Evolutionary conservation across 2,888 invertebrate species (phyloP).

Genomic region (Amphipyra tragopoginis): DNA sequence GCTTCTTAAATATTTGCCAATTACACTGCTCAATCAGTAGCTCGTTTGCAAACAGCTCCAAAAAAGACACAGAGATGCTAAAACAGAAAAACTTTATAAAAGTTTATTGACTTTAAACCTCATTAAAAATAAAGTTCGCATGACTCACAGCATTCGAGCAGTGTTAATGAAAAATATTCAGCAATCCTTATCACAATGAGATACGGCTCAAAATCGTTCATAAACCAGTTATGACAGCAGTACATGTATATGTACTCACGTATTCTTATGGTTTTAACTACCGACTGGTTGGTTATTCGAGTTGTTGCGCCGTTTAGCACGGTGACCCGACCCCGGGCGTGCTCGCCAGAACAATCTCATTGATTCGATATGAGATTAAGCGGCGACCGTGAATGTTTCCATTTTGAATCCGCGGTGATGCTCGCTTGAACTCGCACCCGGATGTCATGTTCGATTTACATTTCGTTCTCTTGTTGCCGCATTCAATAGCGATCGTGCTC

Average conservation of each 20-base stretch:
- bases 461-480: slow-evolving; percentile 78
- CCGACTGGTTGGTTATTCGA: slow-evolving; percentile 66
- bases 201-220: slow-evolving; percentile 63
- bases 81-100: slow-evolving; percentile 62
- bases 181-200: slow-evolving; percentile 58
- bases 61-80: slow-evolving; percentile 56
- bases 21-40: slow-evolving; percentile 58
- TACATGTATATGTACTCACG: slow-evolving; percentile 62
- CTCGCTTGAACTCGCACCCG: slow-evolving; percentile 85
- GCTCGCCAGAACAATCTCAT: slow-evolving; percentile 78
- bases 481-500: slow-evolving; percentile 77
- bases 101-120: slow-evolving; percentile 75
- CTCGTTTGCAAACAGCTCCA: slow-evolving; percentile 57
- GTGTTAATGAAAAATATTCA: slow-evolving; percentile 63
- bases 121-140: slow-evolving; percentile 72
- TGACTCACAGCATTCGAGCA: slow-evolving; percentile 71
- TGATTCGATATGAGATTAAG: slow-evolving; percentile 85
- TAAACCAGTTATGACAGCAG: slow-evolving; percentile 64
- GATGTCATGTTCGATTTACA: slow-evolving; percentile 85
- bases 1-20: slow-evolving; percentile 60
- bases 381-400: slow-evolving; percentile 82
- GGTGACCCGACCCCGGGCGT: slow-evolving; percentile 80
- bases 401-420: slow-evolving; percentile 81
- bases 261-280: slow-evolving; percentile 68
- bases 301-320: slow-evolving; percentile 83